A percentile compares a stretch with the other conserved stretches of the same genome.
phyloP scores from a whole-genome alignment of 1,140 invertebrate species.

The Popillia japonica region DNA sequence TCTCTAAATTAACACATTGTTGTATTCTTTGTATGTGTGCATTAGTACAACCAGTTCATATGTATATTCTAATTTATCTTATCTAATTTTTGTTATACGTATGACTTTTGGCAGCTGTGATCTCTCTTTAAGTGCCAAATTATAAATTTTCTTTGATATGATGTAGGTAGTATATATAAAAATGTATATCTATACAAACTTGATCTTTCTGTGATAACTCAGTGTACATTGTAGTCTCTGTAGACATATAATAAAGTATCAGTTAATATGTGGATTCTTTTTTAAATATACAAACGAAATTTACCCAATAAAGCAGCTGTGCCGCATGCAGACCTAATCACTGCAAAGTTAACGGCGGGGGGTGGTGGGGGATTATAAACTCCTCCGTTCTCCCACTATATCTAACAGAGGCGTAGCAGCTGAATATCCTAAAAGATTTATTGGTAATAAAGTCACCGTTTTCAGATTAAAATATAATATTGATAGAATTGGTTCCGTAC shows the following conservation, averaged over 20 bases:
- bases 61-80: neutral
- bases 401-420: too few species aligned
- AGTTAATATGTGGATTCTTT: neutral
- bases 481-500: too few species aligned
- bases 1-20: neutral
- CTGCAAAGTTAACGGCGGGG: too few species aligned
- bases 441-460: too few species aligned
- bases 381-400: too few species aligned
- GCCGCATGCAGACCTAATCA: too few species aligned
- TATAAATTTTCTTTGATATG: neutral
- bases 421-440: too few species aligned
- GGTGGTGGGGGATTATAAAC: too few species aligned
- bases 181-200: conserved; percentile 30
- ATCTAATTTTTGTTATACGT: neutral
- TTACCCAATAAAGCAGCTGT: too few species aligned
- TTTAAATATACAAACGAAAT: neutral
- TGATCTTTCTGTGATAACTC: conserved; percentile 38
- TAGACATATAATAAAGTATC: conserved; percentile 23
- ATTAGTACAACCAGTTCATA: neutral
- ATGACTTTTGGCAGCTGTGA: conserved; percentile 36
- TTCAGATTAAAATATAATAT: too few species aligned
- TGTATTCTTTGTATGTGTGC: neutral
- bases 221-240: conserved; percentile 19
- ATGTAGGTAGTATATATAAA: conserved; percentile 2
- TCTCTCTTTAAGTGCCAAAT: conserved; percentile 37